These are phyloP conservation scores for Teleopsis dalmanni DNA, from an alignment of 1,140 invertebrate species.

Conservation along the genomic window DNA sequence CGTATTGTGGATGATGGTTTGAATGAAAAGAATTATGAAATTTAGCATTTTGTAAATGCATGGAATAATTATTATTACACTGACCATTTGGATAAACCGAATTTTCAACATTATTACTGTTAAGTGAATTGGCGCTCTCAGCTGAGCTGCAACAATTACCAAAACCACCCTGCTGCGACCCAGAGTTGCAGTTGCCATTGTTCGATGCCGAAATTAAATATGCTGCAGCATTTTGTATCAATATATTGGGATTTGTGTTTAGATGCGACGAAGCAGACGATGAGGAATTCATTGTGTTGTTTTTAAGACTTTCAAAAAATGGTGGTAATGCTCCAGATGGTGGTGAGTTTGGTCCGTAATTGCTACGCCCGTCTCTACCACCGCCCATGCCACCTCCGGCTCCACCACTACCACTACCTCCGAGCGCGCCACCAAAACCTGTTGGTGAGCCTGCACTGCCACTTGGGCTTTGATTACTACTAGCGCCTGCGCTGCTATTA, in stretches of 20 bases:
- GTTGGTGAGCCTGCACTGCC: constrained; percentile 49
- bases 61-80: constrained; percentile 21
- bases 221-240: constrained; percentile 45
- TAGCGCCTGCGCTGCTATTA: constrained; percentile 34
- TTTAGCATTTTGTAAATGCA: constrained; percentile 13
- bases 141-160: background rate
- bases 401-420: constrained; percentile 53
- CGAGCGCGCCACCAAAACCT: constrained; percentile 51
- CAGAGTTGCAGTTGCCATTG: background rate
- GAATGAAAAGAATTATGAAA: constrained; percentile 42
- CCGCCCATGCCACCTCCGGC: constrained; percentile 64
- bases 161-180: background rate
- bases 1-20: constrained; percentile 62
- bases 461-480: constrained; percentile 46
- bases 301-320: constrained; percentile 76
- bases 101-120: constrained; percentile 1
- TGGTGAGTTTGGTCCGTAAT: constrained; percentile 75
- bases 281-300: constrained; percentile 58
- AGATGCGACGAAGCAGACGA: constrained; percentile 52
- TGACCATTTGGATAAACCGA: constrained; percentile 31
- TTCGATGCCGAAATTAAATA: constrained; percentile 31
- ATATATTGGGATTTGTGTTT: constrained; percentile 57
- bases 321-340: constrained; percentile 74
- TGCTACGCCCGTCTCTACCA: constrained; percentile 65
- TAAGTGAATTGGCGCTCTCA: constrained; percentile 7